phyloP scores from a whole-genome alignment of 2,888 invertebrate species.

The Drosophila macrospina region DNA sequence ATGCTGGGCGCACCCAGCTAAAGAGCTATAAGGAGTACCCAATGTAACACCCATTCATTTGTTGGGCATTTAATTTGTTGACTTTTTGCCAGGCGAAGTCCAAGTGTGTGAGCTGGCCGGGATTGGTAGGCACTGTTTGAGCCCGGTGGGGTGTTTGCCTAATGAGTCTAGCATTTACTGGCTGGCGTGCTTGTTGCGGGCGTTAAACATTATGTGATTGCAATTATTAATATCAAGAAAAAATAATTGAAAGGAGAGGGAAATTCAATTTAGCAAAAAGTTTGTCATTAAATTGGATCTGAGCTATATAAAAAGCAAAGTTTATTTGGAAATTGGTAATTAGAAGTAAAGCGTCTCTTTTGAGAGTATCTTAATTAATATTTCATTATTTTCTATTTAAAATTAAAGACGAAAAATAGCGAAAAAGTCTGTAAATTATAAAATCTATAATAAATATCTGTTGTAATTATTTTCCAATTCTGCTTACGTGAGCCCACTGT shows the following conservation, averaged over 20 bases:
- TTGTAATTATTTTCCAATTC: background rate
- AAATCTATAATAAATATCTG: too few species aligned
- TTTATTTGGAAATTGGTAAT: background rate
- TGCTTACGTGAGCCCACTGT: slow-evolving; percentile 35
- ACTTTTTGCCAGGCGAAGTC: slow-evolving; percentile 46
- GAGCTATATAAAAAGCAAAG: background rate
- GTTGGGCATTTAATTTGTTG: slow-evolving; percentile 63
- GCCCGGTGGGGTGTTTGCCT: slow-evolving; percentile 37
- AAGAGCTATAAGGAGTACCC: slow-evolving; percentile 38
- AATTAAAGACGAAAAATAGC: too few species aligned
- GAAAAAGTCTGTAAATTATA: too few species aligned
- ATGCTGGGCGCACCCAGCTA: slow-evolving; percentile 73
- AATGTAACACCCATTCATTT: slow-evolving; percentile 34
- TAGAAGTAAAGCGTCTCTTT: too few species aligned
- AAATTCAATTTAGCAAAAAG: background rate
- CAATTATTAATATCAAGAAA: slow-evolving; percentile 55
- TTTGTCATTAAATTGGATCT: background rate
- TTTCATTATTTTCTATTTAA: too few species aligned
- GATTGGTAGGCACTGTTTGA: slow-evolving; percentile 4
- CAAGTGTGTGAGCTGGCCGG: background rate
- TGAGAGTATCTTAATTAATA: too few species aligned
- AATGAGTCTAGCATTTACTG: slow-evolving; percentile 68
- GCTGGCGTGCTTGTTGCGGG: slow-evolving; percentile 51
- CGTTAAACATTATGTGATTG: slow-evolving; percentile 62
- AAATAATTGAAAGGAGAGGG: slow-evolving; percentile 14